Conservation (phyloP, 1,140 invertebrate genomes). For the Druon quercuslanigerum region DNA sequence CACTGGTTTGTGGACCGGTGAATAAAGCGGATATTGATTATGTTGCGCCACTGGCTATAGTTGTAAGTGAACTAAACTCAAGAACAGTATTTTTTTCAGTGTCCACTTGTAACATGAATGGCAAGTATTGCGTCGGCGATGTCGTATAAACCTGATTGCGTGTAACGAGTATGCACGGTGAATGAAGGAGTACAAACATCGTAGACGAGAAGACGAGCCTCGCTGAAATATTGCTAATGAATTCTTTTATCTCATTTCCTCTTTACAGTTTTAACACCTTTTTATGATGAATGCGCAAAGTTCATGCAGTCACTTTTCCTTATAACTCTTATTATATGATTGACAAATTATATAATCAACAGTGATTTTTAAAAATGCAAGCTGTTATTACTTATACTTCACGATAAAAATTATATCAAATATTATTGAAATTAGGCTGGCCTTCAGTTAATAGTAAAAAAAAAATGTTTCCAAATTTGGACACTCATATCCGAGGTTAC, state of each 20-base stretch:
- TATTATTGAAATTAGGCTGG: no score
- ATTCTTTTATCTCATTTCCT: not conserved
- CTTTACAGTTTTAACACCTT: not conserved
- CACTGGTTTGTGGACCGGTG: not conserved
- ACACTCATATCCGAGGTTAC: no score
- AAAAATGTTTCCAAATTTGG: no score
- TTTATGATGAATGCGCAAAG: not conserved
- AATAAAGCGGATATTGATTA: conserved; percentile 24
- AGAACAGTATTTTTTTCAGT: not conserved
- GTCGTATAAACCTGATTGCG: conserved; percentile 20
- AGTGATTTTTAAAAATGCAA: no score
- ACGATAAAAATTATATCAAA: no score
- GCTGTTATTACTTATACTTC: no score
- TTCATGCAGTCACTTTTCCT: no score
- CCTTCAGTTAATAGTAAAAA: no score
- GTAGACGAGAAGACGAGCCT: not conserved
- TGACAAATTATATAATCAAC: no score
- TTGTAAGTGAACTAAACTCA: conserved; percentile 18
- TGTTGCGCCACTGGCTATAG: conserved; percentile 15
- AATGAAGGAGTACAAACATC: conserved; percentile 18
- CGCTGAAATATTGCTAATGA: conserved; percentile 1
- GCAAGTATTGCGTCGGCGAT: conserved; percentile 27
- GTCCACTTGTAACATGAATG: conserved; percentile 3
- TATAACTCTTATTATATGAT: no score
- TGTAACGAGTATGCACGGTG: not conserved